These are phyloP conservation scores for Sitobion miscanthi DNA, from an alignment of 1,140 invertebrate genomes.

Conservation along the genomic window DNA sequence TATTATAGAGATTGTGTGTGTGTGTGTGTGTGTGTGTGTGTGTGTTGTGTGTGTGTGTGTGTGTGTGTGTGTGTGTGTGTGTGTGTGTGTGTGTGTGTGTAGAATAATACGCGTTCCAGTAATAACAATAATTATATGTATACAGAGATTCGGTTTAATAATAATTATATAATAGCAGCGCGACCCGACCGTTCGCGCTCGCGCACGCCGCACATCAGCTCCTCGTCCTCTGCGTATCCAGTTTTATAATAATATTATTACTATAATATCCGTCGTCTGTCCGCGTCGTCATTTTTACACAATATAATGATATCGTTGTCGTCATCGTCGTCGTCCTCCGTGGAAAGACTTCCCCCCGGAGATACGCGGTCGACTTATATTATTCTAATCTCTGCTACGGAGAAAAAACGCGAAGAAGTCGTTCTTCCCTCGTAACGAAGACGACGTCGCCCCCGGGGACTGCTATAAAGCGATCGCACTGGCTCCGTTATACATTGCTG, in stretches of 20 bases:
- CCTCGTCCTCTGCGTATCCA: background rate
- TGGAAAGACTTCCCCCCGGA: background rate
- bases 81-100: background rate
- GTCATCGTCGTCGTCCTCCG: too few species aligned
- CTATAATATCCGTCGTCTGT: background rate
- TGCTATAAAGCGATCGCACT: background rate
- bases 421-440: background rate
- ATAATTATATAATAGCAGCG: constrained; percentile 35
- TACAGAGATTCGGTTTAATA: constrained; percentile 41
- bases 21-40: background rate
- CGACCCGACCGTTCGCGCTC: background rate
- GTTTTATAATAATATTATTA: background rate
- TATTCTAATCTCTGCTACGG: background rate
- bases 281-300: background rate
- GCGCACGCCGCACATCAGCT: background rate
- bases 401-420: background rate
- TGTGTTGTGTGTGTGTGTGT: background rate
- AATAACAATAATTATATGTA: constrained; percentile 49
- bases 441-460: background rate
- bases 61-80: background rate
- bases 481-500: background rate
- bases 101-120: background rate
- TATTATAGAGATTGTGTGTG: background rate
- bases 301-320: background rate
- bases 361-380: background rate